A percentile compares a stretch with the other conserved stretches of the same genome.
Conservation (phyloP, 1,140 invertebrate genomes). For the Drosophila mayri region DNA sequence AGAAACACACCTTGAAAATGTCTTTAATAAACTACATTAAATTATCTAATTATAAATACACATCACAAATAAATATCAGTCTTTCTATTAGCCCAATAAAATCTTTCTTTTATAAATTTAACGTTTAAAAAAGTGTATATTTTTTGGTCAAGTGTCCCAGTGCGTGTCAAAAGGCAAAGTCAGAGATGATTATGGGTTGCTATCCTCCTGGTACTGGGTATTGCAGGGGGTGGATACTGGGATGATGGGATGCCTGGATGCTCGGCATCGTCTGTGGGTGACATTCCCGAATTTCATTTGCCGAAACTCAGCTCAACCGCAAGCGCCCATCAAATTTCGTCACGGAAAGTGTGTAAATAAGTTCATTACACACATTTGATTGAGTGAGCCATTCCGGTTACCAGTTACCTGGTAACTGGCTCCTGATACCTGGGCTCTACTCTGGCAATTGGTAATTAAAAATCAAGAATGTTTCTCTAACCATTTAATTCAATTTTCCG, state of each 20-base stretch:
- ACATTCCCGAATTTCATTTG: conserved; percentile 78
- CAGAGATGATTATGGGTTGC: conserved; percentile 52
- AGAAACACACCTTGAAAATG: not conserved
- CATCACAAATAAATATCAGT: not conserved
- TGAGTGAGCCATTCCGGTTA: conserved; percentile 34
- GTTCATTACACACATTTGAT: conserved; percentile 76
- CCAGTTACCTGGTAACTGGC: not conserved
- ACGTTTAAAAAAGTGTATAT: not conserved
- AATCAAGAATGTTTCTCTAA: conserved; percentile 34
- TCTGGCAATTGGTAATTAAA: conserved; percentile 67
- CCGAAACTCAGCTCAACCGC: conserved; percentile 41
- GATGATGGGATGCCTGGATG: conserved; percentile 33
- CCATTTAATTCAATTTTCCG: conserved; percentile 73
- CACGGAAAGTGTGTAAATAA: conserved; percentile 81
- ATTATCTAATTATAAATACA: not conserved
- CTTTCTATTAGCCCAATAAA: not conserved
- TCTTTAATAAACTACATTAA: too few relatives aligned
- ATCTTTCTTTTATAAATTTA: not conserved
- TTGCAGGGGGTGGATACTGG: conserved; percentile 21
- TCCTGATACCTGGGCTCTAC: conserved; percentile 48
- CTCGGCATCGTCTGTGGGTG: conserved; percentile 61
- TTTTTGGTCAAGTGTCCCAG: conserved; percentile 20
- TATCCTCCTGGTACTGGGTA: not conserved
- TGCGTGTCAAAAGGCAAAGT: conserved; percentile 73
- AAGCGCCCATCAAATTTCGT: conserved; percentile 64